A percentile compares a stretch with the other conserved stretches of the same genome.
Conservation (phyloP, 2,797 vertebrate species). For the Sebastolobus alascanus region DNA sequence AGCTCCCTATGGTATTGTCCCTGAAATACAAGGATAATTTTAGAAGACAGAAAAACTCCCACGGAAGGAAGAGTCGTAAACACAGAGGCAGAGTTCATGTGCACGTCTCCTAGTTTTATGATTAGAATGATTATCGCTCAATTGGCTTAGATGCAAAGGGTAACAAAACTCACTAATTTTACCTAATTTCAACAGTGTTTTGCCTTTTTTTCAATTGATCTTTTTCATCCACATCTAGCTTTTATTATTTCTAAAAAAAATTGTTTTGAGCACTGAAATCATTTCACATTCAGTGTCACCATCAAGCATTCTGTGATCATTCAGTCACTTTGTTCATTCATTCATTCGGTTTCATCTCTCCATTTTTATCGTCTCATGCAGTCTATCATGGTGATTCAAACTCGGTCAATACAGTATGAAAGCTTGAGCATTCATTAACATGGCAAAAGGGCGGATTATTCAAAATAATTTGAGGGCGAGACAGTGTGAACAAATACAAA, state of each 20-base stretch:
- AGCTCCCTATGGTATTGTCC: conserved; percentile 41
- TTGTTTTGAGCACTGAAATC: neutral
- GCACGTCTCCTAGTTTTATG: neutral
- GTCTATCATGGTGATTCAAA: neutral
- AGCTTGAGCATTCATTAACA: conserved; percentile 15
- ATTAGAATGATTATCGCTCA: neutral
- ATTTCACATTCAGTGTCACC: neutral
- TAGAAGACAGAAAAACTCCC: conserved; percentile 54
- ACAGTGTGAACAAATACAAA: neutral
- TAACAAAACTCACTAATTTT: neutral
- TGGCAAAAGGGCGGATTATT: conserved; percentile 27
- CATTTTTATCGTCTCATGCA: neutral
- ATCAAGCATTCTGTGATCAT: neutral
- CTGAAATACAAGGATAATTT: conserved; percentile 35
- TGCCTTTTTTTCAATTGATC: neutral
- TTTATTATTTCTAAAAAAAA: neutral
- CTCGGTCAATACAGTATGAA: neutral
- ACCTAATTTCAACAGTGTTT: neutral
- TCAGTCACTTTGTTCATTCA: conserved; percentile 1
- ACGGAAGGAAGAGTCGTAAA: conserved; percentile 27
- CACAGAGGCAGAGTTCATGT: neutral
- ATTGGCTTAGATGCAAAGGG: neutral
- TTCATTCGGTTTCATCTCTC: neutral
- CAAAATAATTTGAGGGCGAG: neutral
- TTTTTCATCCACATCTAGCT: neutral